Percentiles rank a stretch among this genome's conserved stretches.
Evolutionary conservation across 1,140 invertebrate species (phyloP).

Genomic region (Eriocheir sinensis): DNA sequence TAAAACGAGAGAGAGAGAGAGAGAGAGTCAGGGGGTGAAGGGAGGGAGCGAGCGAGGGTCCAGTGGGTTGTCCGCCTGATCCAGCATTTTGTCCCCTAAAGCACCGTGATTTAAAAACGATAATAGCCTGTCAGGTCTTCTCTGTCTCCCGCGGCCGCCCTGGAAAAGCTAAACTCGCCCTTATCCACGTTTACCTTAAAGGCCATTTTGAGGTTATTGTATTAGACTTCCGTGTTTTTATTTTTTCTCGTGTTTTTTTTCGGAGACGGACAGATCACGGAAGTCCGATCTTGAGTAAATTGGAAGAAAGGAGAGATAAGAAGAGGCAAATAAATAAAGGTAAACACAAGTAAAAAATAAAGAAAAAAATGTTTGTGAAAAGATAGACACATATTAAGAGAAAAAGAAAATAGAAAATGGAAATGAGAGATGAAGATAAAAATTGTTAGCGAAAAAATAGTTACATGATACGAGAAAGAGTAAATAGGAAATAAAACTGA

Average conservation of each 20-base stretch:
- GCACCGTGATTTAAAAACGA: constrained; percentile 5
- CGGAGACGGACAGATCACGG: neutral
- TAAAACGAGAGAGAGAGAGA: too few relatives aligned
- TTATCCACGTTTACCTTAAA: neutral
- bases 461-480: too few relatives aligned
- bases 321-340: neutral
- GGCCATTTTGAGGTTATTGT: neutral
- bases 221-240: too few relatives aligned
- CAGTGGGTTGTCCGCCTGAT: neutral
- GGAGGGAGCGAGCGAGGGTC: too few relatives aligned
- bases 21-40: neutral
- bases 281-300: neutral
- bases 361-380: neutral
- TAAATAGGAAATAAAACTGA: too few relatives aligned
- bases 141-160: neutral
- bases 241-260: neutral
- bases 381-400: too few relatives aligned
- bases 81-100: constrained; percentile 11
- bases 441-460: too few relatives aligned
- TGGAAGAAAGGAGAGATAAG: neutral
- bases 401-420: too few relatives aligned
- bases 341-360: constrained; percentile 8
- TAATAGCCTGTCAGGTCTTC: constrained; percentile 12
- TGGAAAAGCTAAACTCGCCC: neutral
- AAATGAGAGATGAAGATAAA: too few relatives aligned